Percentiles rank a stretch among this genome's conserved stretches.
Conservation (phyloP, 2,113 vertebrate species). For the Xenopus borealis region DNA sequence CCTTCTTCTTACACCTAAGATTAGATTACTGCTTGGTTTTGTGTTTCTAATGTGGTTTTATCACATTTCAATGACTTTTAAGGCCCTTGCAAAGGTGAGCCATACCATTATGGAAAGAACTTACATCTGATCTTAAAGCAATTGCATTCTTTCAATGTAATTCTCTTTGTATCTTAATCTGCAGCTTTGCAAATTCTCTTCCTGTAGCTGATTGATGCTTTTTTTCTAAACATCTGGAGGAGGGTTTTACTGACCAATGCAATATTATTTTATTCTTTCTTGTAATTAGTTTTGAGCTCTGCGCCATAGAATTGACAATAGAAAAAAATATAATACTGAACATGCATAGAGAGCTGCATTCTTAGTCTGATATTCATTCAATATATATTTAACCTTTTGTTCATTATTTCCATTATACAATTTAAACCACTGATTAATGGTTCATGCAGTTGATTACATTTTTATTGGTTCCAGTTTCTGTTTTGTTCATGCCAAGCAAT, state of each 20-base stretch:
- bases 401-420: not conserved
- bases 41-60: constrained; percentile 40
- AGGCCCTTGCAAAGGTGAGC: constrained; percentile 41
- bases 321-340: not conserved
- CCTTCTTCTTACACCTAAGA: constrained; percentile 22
- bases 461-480: not conserved
- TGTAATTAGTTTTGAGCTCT: not conserved
- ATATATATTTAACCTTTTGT: constrained; percentile 3
- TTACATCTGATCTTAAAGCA: constrained; percentile 42
- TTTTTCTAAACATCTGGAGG: constrained; percentile 14
- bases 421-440: not conserved
- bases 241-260: not conserved
- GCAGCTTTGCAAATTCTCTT: constrained; percentile 31
- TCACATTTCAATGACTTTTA: constrained; percentile 40
- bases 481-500: not conserved
- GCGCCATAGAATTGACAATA: not conserved
- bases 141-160: constrained; percentile 9
- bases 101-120: constrained; percentile 39
- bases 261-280: not conserved
- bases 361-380: not conserved
- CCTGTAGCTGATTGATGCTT: constrained; percentile 35
- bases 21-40: constrained; percentile 39
- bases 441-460: not conserved
- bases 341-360: not conserved
- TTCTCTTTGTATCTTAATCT: constrained; percentile 38